phyloP scores from a whole-genome alignment of 1,140 invertebrate species.

The Caenorhabditis latens region DNA sequence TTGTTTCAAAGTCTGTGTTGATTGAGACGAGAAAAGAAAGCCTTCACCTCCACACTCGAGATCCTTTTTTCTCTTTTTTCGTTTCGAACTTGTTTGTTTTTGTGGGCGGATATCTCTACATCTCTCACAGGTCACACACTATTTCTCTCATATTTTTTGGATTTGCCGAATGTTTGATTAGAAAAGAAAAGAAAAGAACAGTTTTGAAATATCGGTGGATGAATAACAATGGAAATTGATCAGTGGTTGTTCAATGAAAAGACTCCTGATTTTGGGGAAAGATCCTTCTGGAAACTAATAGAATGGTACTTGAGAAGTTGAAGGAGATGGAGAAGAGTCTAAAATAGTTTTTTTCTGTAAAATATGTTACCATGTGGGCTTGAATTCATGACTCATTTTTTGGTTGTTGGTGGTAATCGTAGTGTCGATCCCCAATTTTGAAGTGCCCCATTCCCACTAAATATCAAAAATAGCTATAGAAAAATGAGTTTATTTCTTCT shows the following conservation, averaged over 20 bases:
- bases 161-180: conserved; percentile 41
- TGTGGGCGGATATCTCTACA: conserved; percentile 20
- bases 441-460: neutral
- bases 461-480: neutral
- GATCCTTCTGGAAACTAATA: no score
- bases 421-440: no score
- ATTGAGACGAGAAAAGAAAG: neutral
- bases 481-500: neutral
- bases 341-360: no score
- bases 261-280: neutral
- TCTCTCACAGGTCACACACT: neutral
- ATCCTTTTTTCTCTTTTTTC: conserved; percentile 23
- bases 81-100: conserved; percentile 46
- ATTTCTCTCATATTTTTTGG: conserved; percentile 1
- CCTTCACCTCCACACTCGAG: conserved; percentile 25
- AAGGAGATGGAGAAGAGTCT: neutral
- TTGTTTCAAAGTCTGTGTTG: conserved; percentile 20
- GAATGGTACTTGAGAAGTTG: neutral
- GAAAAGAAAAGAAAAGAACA: neutral
- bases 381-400: no score
- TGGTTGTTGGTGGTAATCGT: no score
- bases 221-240: conserved; percentile 39
- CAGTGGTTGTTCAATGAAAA: neutral
- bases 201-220: neutral
- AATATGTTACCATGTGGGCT: no score